These are phyloP conservation scores for Schizaphis graminum DNA, from an alignment of 2,888 invertebrate genomes.

Conservation along the genomic window DNA sequence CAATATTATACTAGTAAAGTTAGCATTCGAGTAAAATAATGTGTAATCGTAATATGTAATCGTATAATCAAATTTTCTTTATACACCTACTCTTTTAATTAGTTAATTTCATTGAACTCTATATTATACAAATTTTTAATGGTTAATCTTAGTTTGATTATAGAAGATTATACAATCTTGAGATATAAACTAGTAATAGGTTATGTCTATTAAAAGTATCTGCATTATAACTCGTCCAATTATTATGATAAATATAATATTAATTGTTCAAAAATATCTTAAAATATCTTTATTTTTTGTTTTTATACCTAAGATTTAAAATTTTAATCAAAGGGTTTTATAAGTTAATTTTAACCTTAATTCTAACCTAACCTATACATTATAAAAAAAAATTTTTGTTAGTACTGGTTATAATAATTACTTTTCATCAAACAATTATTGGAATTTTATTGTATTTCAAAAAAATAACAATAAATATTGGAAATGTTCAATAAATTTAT, in stretches of 20 bases:
- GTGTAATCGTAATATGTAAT: constrained; percentile 6
- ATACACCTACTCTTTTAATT: neutral
- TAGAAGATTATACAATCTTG: neutral
- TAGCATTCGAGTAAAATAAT: neutral
- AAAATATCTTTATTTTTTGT: neutral
- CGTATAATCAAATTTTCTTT: neutral
- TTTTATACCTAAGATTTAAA: too few species aligned
- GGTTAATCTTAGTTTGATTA: neutral
- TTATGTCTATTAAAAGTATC: neutral
- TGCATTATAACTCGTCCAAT: neutral
- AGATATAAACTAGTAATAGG: neutral
- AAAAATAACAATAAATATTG: too few species aligned
- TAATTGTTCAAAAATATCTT: neutral
- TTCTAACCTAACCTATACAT: too few species aligned
- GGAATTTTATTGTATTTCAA: too few species aligned
- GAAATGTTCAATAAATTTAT: too few species aligned
- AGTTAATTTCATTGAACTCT: neutral
- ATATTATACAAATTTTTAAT: too few species aligned
- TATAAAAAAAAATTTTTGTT: too few species aligned
- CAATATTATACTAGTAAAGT: neutral
- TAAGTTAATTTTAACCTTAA: too few species aligned
- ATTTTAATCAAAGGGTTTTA: too few species aligned
- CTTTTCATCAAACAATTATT: too few species aligned
- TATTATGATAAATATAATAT: neutral
- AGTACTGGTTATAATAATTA: too few species aligned